Percentiles rank a stretch among this genome's conserved stretches.
phyloP scores from a whole-genome alignment of 2,888 invertebrate species.

The Metellina segmentata region DNA sequence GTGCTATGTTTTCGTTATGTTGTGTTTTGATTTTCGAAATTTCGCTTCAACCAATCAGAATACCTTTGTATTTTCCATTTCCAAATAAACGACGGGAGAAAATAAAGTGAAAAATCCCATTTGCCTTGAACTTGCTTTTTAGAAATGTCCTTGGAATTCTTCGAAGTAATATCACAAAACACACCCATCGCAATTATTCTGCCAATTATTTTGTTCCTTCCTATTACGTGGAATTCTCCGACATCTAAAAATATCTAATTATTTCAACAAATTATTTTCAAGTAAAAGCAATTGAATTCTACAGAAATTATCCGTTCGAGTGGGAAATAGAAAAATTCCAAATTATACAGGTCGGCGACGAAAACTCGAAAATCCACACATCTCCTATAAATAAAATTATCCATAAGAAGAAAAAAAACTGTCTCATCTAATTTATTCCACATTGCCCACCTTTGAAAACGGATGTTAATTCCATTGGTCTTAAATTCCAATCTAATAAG shows the following conservation, averaged over 20 bases:
- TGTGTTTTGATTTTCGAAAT: too few relatives aligned
- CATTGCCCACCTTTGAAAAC: background rate
- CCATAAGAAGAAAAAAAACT: background rate
- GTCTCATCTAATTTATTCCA: constrained; percentile 14
- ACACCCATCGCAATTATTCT: too few relatives aligned
- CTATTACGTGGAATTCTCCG: too few relatives aligned
- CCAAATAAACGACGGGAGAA: too few relatives aligned
- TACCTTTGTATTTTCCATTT: too few relatives aligned
- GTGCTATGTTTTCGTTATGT: too few relatives aligned
- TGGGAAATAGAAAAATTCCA: background rate
- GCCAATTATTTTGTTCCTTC: too few relatives aligned
- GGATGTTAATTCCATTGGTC: constrained; percentile 44
- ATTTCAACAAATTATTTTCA: background rate
- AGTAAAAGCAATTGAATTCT: background rate
- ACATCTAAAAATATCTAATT: background rate
- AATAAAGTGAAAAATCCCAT: too few relatives aligned
- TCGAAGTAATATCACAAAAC: too few relatives aligned
- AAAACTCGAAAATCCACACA: background rate
- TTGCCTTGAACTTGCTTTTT: too few relatives aligned
- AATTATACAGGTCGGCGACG: background rate
- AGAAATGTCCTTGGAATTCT: too few relatives aligned
- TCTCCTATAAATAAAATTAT: background rate
- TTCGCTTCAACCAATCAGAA: too few relatives aligned
- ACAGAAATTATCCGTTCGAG: background rate
- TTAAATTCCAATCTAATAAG: constrained; percentile 42